Base-by-base conservation (phyloP, 2,797 vertebrate species). In the Hybognathus amarus region DNA sequence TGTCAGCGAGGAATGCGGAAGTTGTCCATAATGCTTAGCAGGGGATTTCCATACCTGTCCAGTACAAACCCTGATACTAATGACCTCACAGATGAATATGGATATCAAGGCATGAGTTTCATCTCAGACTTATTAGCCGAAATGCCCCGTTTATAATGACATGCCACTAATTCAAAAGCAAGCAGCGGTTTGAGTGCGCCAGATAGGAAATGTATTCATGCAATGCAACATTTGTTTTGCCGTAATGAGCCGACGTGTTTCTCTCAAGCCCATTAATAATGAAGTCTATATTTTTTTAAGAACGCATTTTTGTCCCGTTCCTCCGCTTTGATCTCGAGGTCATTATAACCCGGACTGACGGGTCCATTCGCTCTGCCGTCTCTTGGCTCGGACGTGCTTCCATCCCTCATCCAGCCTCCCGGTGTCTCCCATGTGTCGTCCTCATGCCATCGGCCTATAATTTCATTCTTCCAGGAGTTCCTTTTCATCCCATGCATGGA, bases 391-490 rank as follows among this genome's bases (percentile, higher is more conserved):
- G 20, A 38, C 3, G 2, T 24, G 59, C 24, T 63, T 24, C 30
- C 80, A 82, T 82, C 69, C 42, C 70, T 66, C 69, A 82, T 74
- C 79, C 67, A 33, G 33, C 54, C 79, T 71, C 79, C 79, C 38
- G 24, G 68, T 47, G 38, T 71, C 52, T 59, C 52, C 67, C 50
- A 70, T 76, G 73, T 5, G 5, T 81, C 69, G 38, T 64, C 79
- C 56, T 38, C 27, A 81, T 77, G n/a, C 36, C 36, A 15, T 68
- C 68, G 36, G 6, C 61, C 56, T 59, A 77, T 86, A 86, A 88
- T 88, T 87, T 89, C 81, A 59, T 80, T 68, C 69, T 83, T 91
- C 91, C 91, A 90, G 88, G 87, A 89, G 87, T 91, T 93, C 85
- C 87, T 90, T 87, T 89, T 91, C 79, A 89, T 90, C 80, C 88